Conservation (phyloP, 2,113 vertebrate genomes). For the Haemorhous mexicanus region DNA sequence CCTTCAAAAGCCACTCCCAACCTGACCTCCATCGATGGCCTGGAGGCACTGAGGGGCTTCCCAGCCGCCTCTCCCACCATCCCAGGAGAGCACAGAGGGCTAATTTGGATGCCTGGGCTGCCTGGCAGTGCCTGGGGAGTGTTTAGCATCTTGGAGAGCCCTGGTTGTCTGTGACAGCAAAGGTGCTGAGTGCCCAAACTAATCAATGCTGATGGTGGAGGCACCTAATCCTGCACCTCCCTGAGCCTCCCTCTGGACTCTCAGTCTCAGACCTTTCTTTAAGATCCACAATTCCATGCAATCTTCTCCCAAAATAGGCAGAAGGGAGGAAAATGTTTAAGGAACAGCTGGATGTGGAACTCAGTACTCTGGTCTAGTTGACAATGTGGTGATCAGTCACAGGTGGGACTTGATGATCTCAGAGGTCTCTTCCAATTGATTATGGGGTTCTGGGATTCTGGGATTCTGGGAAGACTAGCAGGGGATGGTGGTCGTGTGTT, state of each 20-base stretch:
- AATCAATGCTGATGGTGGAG: background rate
- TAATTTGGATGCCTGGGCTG: background rate
- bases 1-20: background rate
- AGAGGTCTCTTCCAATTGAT: background rate
- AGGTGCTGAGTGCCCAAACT: background rate
- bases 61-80: background rate
- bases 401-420: accelerated
- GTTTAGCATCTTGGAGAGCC: constrained; percentile 6
- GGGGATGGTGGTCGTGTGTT: background rate
- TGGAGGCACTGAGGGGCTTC: background rate
- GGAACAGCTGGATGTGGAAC: background rate
- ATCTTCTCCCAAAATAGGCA: background rate
- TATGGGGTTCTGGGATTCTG: background rate
- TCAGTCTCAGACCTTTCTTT: background rate
- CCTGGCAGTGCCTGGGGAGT: background rate
- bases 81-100: background rate
- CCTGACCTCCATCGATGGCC: accelerated
- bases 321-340: background rate
- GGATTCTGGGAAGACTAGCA: background rate
- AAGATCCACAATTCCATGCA: background rate
- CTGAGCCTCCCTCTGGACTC: background rate
- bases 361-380: background rate
- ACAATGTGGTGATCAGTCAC: accelerated
- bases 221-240: background rate
- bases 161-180: background rate